Conservation (phyloP, 1,140 invertebrate species). For the Drosophila kanapiae region DNA sequence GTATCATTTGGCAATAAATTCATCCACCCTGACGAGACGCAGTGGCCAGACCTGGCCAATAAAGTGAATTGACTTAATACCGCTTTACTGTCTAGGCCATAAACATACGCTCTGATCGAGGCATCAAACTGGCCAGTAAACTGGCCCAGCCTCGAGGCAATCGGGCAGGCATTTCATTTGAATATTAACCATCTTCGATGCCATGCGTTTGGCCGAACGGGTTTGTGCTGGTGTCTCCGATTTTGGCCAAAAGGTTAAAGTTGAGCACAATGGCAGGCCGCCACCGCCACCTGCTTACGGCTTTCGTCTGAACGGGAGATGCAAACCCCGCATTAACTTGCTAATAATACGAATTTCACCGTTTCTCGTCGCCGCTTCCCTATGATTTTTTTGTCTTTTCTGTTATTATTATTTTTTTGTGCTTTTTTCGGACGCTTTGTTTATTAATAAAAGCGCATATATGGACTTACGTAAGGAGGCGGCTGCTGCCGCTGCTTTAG, state of each 20-base stretch:
- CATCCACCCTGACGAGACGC: constrained; percentile 4
- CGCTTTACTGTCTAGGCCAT: constrained; percentile 72
- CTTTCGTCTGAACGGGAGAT: constrained; percentile 33
- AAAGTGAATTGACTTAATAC: constrained; percentile 64
- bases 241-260: constrained; percentile 72
- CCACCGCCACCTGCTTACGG: constrained; percentile 39
- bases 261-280: constrained; percentile 49
- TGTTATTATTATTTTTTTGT: constrained; percentile 17
- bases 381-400: constrained; percentile 27
- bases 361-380: constrained; percentile 29
- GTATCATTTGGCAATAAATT: constrained; percentile 58
- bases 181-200: constrained; percentile 41
- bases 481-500: constrained; percentile 46
- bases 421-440: constrained; percentile 58
- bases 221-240: constrained; percentile 48
- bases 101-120: constrained; percentile 49
- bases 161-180: constrained; percentile 65
- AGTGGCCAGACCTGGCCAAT: constrained; percentile 36
- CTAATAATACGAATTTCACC: constrained; percentile 61
- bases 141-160: constrained; percentile 62
- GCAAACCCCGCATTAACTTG: constrained; percentile 43
- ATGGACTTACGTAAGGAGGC: constrained; percentile 65
- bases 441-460: constrained; percentile 75
- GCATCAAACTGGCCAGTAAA: constrained; percentile 50
- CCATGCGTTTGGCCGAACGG: constrained; percentile 49